Base-by-base conservation (phyloP, 2,797 vertebrate species). In the Neosilurus mollespiculum region DNA sequence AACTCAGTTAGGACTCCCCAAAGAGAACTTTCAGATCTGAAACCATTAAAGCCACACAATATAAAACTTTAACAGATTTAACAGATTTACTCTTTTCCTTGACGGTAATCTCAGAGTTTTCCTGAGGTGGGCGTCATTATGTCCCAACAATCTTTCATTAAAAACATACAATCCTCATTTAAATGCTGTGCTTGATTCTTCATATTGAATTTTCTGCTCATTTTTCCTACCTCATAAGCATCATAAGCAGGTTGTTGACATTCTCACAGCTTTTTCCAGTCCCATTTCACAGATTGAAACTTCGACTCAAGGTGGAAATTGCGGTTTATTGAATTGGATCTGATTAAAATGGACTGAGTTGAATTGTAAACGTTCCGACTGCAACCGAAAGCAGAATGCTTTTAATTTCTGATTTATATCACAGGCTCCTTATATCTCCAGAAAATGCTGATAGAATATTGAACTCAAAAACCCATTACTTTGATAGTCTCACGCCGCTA, bases 251-350 rank as follows among this genome's bases (percentile, higher is more conserved):
- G 43, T 54, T 34, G n/a, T 49, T 56, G 75, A 78, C 18, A 34
- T 24, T 83, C 56, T 7, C 15, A 20, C 7, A 11, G 54, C 53
- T 56, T 72, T 54, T 77, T 43, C 1, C 11, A 61, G 58, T 20
- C 76, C 51, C 58, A 67, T 80, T 80, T 80, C 53, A 84, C 83
- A 81, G 78, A 66, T 18, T 53, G 59, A 65, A 64, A 43, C 37
- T 80, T 66, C 61, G 43, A 71, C 61, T 69, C 15, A 66, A 65
- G 67, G 49, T 49, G 70, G 69, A 80, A 84, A 80, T 67, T 80
- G 78, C 70, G 24, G 70, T 67, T 84, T 75, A 81, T 24, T 81
- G 78, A 67, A 24, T 67, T 59, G 78, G 53, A 84, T 66, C 49
- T 16, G 70, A 81, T 80, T 58, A 26, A 58, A 81, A 67, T 76